phyloP scores from a whole-genome alignment of 2,797 vertebrate genomes.

The Mycteria americana region DNA sequence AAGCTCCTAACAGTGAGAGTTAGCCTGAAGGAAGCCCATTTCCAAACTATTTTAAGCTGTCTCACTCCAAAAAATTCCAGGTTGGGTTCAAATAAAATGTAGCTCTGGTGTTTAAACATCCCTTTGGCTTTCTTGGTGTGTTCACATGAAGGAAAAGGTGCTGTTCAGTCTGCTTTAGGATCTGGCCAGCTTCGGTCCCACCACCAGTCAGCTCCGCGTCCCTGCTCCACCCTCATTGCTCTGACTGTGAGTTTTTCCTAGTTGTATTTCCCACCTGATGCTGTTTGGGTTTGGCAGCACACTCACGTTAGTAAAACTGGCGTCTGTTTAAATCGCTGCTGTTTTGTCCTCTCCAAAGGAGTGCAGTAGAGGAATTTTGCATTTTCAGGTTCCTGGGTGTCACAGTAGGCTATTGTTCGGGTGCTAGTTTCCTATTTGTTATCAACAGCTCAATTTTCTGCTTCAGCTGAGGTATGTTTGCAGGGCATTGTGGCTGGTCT shows the following conservation, averaged over 20 bases:
- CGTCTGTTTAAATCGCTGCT: neutral
- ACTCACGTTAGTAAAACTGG: neutral
- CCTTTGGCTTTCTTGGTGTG: neutral
- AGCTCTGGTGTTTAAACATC: neutral
- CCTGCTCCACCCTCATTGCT: neutral
- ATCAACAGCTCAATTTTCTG: slow-evolving; percentile 6
- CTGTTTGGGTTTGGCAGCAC: neutral
- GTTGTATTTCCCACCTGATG: neutral
- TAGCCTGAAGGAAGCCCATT: neutral
- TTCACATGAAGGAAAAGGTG: neutral
- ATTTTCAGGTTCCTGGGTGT: neutral
- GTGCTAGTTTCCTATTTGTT: neutral
- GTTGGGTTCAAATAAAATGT: neutral
- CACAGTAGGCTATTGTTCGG: neutral
- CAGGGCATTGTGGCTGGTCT: neutral
- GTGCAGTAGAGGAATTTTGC: neutral
- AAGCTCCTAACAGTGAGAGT: neutral
- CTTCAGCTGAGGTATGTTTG: neutral
- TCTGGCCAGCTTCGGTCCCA: neutral
- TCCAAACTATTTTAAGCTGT: neutral
- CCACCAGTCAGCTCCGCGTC: neutral
- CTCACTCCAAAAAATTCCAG: neutral
- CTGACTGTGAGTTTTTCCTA: neutral
- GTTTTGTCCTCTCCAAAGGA: neutral
- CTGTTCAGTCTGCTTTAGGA: neutral